Percentiles rank a stretch among this genome's conserved stretches.
Evolutionary conservation across 2,113 vertebrate genomes (phyloP).

Genomic region (Aspiorhynchus laticeps): DNA sequence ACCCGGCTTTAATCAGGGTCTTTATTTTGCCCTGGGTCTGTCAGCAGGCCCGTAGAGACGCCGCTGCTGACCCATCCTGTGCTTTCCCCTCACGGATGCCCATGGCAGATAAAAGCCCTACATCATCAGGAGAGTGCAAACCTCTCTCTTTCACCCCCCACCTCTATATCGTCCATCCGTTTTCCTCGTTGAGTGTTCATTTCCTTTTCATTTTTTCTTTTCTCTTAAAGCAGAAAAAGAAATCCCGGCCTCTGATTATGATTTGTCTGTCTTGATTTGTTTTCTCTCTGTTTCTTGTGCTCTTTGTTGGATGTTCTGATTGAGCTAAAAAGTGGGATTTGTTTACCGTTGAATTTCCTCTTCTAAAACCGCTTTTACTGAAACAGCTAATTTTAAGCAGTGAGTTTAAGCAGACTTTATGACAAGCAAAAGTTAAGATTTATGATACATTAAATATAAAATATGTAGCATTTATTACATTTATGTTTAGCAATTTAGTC

Average conservation of each 20-base stretch:
- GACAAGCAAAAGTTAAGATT: background rate
- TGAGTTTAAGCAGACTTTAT: background rate
- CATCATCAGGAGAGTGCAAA: slow-evolving; percentile 62
- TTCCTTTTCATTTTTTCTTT: slow-evolving; percentile 67
- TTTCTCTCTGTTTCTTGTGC: slow-evolving; percentile 70
- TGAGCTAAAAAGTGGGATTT: slow-evolving; percentile 67
- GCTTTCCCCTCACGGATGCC: slow-evolving; percentile 71
- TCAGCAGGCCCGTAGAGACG: slow-evolving; percentile 65
- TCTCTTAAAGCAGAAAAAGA: slow-evolving; percentile 64
- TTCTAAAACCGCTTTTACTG: slow-evolving; percentile 56
- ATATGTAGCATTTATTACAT: background rate
- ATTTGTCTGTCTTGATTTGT: slow-evolving; percentile 75
- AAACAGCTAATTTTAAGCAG: background rate
- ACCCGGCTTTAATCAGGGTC: slow-evolving; percentile 78
- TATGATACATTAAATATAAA: background rate
- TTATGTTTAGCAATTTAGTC: background rate
- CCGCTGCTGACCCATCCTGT: slow-evolving; percentile 64
- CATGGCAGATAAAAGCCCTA: slow-evolving; percentile 66
- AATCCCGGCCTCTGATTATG: slow-evolving; percentile 67
- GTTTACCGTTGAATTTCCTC: slow-evolving; percentile 72
- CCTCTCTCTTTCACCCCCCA: slow-evolving; percentile 59
- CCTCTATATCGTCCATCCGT: slow-evolving; percentile 61
- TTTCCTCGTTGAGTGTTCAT: slow-evolving; percentile 73
- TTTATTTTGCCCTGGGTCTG: slow-evolving; percentile 73
- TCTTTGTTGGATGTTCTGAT: slow-evolving; percentile 73